Base-by-base conservation (phyloP, 2,888 invertebrate species). In the Girardia tigrina region DNA sequence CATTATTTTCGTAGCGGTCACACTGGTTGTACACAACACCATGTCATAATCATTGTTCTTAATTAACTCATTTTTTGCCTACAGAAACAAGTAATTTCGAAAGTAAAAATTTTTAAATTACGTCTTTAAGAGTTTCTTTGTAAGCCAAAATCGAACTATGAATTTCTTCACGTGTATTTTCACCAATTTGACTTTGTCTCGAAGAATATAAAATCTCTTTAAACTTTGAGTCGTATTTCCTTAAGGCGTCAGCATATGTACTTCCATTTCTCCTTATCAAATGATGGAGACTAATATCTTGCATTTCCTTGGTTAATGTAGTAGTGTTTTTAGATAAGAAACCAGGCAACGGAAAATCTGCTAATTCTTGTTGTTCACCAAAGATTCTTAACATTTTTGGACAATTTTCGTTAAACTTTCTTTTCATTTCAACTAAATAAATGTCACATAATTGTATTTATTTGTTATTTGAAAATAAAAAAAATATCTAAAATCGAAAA, bases 21-120 rank as follows among this genome's bases (percentile, higher is more conserved):
- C 73, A 2, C 42, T n/a, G 2, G 73, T 73, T 26, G 73, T 73
- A 29, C 73, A 73, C n/a, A 73, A 29, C 26, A 73, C 36, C 8
- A 73, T 42, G 14, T 73, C 73, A 42, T 70, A 36, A 8, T 72
- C 26, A 26, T 26, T 26, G 4, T 28, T 29, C 6, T 72, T 12
- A 56, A 56, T 56, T 6, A 20, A 56, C 4, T 56, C 56, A 23
- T 2, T n/a, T 14, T 71, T 71, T 12, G 71, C 71, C 28, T 71
- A 12, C 6, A 23, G 4, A 71, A 29, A 71, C 14, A 26, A 29
- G 4, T 28, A 28, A n/a, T 28, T 6, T 71, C 23, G 23, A 29
- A 12, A 71, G 20, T 6, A 71, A 71, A 71, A 26, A 56, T 56
- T 20, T 16, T 12, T 12, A 36, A 12, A 8, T 20, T 12, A 71